These are phyloP conservation scores for Phaethon lepturus DNA, from an alignment of 2,113 vertebrate genomes.

Conservation along the genomic window DNA sequence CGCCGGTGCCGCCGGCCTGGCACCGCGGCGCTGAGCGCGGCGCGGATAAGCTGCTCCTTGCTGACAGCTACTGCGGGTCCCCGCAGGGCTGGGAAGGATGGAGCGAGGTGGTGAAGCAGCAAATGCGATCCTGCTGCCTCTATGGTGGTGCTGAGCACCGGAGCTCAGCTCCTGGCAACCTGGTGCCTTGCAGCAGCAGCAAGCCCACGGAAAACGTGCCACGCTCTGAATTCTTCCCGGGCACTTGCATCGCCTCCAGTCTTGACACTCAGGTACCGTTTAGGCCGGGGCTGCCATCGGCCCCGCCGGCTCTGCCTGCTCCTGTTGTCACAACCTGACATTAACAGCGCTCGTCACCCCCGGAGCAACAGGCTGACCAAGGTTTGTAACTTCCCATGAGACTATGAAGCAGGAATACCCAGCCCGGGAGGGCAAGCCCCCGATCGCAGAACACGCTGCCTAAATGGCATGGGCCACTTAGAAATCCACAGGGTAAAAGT, in stretches of 20 bases:
- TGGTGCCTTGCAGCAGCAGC: background rate
- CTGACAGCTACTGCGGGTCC: background rate
- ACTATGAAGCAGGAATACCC: background rate
- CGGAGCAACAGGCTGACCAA: background rate
- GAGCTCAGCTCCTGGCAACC: background rate
- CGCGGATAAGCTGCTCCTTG: background rate
- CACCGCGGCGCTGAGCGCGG: background rate
- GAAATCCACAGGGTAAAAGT: background rate
- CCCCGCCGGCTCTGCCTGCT: background rate
- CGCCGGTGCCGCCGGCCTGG: background rate
- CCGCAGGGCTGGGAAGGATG: background rate
- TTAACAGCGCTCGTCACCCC: background rate
- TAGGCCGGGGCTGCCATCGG: background rate
- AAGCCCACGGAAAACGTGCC: background rate
- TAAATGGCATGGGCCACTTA: background rate
- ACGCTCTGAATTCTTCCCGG: background rate
- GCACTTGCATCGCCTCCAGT: background rate
- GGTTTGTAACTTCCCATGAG: background rate
- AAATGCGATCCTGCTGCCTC: background rate
- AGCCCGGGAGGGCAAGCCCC: background rate
- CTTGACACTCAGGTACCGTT: background rate
- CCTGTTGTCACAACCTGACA: background rate
- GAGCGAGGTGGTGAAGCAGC: background rate
- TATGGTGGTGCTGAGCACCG: fast-evolving
- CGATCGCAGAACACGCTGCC: background rate